Conservation (phyloP, 2,888 invertebrate genomes). For the Xestoiulus laeticollis region DNA sequence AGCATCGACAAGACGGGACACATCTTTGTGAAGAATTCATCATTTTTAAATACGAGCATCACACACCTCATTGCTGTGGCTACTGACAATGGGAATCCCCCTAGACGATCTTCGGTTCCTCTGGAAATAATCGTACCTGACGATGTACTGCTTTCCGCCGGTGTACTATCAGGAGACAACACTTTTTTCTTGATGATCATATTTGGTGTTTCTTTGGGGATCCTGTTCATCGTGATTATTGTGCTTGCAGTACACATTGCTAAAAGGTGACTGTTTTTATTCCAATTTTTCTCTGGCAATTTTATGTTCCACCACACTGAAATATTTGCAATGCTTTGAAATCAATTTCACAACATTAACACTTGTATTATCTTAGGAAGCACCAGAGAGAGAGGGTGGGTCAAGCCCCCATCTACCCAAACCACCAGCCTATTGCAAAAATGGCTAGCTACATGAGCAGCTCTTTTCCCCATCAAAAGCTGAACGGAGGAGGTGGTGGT, state of each 20-base stretch:
- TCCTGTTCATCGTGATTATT: slow-evolving; percentile 79
- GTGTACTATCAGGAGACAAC: slow-evolving; percentile 64
- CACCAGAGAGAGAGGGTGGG: slow-evolving; percentile 56
- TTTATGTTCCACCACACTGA: too few relatives aligned
- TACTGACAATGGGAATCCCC: slow-evolving; percentile 84
- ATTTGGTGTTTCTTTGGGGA: slow-evolving; percentile 76
- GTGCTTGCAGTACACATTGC: slow-evolving; percentile 78
- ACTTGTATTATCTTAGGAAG: slow-evolving; percentile 54
- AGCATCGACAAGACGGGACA: slow-evolving; percentile 74
- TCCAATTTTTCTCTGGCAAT: too few relatives aligned
- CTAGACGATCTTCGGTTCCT: slow-evolving; percentile 70
- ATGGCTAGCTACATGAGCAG: slow-evolving; percentile 57
- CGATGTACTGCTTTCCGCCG: slow-evolving; percentile 59
- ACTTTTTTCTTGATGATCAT: slow-evolving; percentile 70
- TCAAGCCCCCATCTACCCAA: slow-evolving; percentile 39
- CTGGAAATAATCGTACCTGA: slow-evolving; percentile 68
- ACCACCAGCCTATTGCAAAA: slow-evolving; percentile 56
- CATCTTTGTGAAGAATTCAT: slow-evolving; percentile 65
- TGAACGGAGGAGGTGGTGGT: slow-evolving; percentile 19
- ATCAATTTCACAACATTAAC: neutral
- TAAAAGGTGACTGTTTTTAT: slow-evolving; percentile 56
- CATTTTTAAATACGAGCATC: slow-evolving; percentile 67
- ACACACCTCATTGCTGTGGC: slow-evolving; percentile 84
- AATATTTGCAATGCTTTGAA: neutral
- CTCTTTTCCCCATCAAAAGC: slow-evolving; percentile 55